phyloP scores from a whole-genome alignment of 2,797 vertebrate genomes.

The Pseudopleuronectes americanus region DNA sequence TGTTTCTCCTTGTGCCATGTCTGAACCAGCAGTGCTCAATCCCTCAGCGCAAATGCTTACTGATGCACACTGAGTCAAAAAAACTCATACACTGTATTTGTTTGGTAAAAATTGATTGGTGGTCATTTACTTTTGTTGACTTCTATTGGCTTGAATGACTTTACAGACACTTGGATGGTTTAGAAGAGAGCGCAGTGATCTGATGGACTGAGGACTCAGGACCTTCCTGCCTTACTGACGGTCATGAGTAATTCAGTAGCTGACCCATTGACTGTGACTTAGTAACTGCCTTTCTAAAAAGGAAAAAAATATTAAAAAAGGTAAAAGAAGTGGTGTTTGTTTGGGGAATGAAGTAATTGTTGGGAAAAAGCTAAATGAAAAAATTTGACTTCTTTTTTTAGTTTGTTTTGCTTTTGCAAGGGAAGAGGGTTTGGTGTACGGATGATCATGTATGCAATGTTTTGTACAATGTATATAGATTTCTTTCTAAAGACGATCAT shows the following conservation, averaged over 20 bases:
- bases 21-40: background rate
- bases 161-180: slow-evolving; percentile 12
- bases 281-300: slow-evolving; percentile 25
- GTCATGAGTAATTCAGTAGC: slow-evolving; percentile 32
- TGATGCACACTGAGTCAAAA: slow-evolving; percentile 1
- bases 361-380: slow-evolving; percentile 6
- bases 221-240: slow-evolving; percentile 48
- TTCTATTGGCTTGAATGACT: background rate
- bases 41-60: background rate
- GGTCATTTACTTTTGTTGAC: background rate
- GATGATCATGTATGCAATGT: slow-evolving; percentile 71
- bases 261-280: slow-evolving; percentile 65
- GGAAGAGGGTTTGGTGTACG: slow-evolving; percentile 43
- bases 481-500: slow-evolving; percentile 75
- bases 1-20: background rate
- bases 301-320: background rate
- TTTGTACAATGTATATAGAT: slow-evolving; percentile 83
- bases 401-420: slow-evolving; percentile 22
- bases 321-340: background rate
- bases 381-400: slow-evolving; percentile 15
- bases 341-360: slow-evolving; percentile 3
- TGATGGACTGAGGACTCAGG: slow-evolving; percentile 6
- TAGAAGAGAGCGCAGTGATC: background rate
- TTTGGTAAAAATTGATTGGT: background rate
- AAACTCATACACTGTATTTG: background rate